Conservation (phyloP, 2,888 invertebrate genomes). For the Myathropa florea region DNA sequence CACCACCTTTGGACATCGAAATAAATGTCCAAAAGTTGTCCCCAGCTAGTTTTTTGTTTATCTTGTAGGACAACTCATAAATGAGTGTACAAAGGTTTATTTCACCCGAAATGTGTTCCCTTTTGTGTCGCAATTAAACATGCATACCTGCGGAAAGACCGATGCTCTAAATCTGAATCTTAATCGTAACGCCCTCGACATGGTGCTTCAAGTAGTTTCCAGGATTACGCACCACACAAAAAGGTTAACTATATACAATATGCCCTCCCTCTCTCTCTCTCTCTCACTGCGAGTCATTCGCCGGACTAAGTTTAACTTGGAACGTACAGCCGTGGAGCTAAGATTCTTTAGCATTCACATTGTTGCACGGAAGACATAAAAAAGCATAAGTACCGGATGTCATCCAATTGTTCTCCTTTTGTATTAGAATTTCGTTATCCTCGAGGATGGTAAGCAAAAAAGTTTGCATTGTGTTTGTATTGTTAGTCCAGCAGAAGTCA, state of each 20-base stretch:
- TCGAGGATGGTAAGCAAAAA: conserved; percentile 30
- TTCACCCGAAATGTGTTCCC: conserved; percentile 31
- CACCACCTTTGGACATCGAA: neutral
- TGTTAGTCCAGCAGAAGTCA: conserved; percentile 46
- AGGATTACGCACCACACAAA: conserved; percentile 39
- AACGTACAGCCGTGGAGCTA: conserved; percentile 14
- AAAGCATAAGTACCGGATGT: conserved; percentile 61
- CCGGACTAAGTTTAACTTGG: neutral
- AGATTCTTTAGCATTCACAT: conserved; percentile 37
- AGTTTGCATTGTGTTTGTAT: conserved; percentile 50
- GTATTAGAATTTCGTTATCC: conserved; percentile 47
- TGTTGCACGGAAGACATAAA: conserved; percentile 8
- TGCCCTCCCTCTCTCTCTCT: neutral
- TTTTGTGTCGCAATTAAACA: conserved; percentile 60
- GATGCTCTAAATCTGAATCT: conserved; percentile 33
- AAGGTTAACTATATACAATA: conserved; percentile 21
- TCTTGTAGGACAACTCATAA: conserved; percentile 68
- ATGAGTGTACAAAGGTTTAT: conserved; percentile 57
- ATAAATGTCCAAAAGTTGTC: conserved; percentile 61
- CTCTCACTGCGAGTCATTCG: neutral
- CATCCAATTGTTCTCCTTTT: conserved; percentile 57
- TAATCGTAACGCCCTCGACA: conserved; percentile 64
- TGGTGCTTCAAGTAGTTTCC: conserved; percentile 55
- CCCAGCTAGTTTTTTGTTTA: conserved; percentile 53
- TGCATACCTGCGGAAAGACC: conserved; percentile 43